phyloP scores from a whole-genome alignment of 2,113 vertebrate species.

The Larimichthys crocea region DNA sequence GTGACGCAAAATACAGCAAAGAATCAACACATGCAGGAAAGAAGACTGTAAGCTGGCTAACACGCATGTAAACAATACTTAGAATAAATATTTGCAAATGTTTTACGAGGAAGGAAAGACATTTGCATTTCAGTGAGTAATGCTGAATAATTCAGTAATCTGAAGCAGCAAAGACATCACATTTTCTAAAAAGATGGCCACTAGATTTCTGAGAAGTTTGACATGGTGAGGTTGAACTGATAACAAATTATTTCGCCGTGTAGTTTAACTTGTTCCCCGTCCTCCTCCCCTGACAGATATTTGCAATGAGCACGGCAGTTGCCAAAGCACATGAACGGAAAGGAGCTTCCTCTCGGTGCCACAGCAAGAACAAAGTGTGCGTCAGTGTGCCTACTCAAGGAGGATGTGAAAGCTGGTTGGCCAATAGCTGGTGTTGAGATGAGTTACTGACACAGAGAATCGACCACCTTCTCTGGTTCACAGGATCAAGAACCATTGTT shows the following conservation, averaged over 20 bases:
- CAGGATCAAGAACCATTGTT: background rate
- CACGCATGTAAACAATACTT: no score
- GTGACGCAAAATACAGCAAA: background rate
- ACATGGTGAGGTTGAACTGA: background rate
- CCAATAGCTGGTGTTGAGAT: conserved; percentile 16
- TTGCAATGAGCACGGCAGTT: background rate
- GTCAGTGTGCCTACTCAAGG: conserved; percentile 32
- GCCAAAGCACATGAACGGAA: conserved; percentile 38
- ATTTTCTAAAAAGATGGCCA: background rate
- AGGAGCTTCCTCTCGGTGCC: conserved; percentile 34
- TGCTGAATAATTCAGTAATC: background rate
- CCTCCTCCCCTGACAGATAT: background rate
- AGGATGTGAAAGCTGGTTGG: conserved; percentile 59
- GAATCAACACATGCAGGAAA: background rate
- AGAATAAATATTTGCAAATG: background rate
- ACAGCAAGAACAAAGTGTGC: conserved; percentile 25
- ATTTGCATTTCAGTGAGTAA: background rate
- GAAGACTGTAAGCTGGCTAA: no score
- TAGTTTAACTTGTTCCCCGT: background rate
- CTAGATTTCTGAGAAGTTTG: no score
- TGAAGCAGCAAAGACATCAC: no score
- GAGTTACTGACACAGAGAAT: conserved; percentile 5
- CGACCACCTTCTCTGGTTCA: background rate
- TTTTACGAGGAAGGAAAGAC: background rate
- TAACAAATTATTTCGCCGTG: background rate